These are phyloP conservation scores for Tanypteryx hageni DNA, from an alignment of 2,888 invertebrate genomes.

Conservation along the genomic window DNA sequence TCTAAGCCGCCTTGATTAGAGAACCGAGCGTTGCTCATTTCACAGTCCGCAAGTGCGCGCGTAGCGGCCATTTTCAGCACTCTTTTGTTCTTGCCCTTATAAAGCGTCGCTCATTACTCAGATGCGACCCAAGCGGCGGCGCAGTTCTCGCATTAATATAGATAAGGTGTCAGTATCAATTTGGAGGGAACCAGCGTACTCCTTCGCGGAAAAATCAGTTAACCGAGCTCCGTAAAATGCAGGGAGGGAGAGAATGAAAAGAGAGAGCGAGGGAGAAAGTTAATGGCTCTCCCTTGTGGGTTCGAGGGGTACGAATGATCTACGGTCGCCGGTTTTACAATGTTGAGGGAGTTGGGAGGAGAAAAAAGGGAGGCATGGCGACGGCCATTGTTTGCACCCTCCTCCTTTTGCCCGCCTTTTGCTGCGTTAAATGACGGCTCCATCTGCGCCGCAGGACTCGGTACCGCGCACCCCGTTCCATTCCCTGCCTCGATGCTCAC, in stretches of 20 bases:
- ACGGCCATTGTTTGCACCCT: slow-evolving; percentile 22
- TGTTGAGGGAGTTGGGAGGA: neutral
- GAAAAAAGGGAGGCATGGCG: slow-evolving; percentile 15
- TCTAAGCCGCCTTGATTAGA: neutral
- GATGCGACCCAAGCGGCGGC: neutral
- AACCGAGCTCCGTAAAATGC: neutral
- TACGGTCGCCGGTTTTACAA: neutral
- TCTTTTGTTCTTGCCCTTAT: neutral
- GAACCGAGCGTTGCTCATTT: neutral
- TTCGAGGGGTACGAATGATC: neutral
- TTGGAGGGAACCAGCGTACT: neutral
- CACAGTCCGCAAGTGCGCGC: neutral
- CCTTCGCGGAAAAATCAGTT: neutral
- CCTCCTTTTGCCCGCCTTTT: neutral
- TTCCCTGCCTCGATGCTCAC: neutral
- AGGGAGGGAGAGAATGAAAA: neutral
- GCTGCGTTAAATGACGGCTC: slow-evolving; percentile 14
- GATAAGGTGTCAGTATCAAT: slow-evolving; percentile 28
- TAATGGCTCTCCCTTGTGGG: neutral
- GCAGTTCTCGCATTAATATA: slow-evolving; percentile 14
- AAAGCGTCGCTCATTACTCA: slow-evolving; percentile 3
- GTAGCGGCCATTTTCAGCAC: neutral
- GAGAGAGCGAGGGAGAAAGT: slow-evolving; percentile 28
- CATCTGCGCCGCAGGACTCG: neutral
- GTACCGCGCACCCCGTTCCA: neutral